Evolutionary conservation across 2,113 vertebrate species (phyloP).

Genomic region (Oreochromis aureus): DNA sequence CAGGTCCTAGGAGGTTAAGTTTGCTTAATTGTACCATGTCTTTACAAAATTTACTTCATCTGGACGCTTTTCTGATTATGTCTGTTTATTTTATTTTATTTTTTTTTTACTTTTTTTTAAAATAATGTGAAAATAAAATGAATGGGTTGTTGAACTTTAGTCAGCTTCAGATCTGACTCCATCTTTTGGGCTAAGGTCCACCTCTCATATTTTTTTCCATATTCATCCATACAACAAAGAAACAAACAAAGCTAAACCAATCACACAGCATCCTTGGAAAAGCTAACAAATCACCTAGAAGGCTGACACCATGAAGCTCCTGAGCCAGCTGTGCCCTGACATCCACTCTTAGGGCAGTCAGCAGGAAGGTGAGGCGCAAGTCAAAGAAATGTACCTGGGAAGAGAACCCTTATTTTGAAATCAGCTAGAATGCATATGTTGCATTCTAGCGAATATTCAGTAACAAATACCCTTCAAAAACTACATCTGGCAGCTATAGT

Average conservation of each 20-base stretch:
- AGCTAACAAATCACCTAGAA: slow-evolving; percentile 75
- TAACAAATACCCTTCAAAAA: neutral
- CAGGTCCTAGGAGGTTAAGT: no score
- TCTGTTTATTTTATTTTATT: neutral
- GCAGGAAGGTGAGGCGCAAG: slow-evolving; percentile 85
- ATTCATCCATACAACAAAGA: neutral
- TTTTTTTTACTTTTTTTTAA: neutral
- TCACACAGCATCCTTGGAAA: neutral
- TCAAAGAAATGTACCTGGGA: slow-evolving; percentile 83
- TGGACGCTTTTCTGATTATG: neutral
- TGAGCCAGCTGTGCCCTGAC: slow-evolving; percentile 79
- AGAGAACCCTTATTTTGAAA: neutral
- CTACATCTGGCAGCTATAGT: neutral
- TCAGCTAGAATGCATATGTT: neutral
- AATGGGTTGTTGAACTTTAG: neutral
- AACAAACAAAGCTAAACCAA: neutral
- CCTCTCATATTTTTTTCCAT: neutral
- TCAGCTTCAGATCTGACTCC: neutral
- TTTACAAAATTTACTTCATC: neutral
- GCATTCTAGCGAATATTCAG: neutral
- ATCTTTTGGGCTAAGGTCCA: neutral
- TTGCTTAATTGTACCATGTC: neutral
- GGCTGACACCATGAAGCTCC: slow-evolving; percentile 80
- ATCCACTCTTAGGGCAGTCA: slow-evolving; percentile 83
- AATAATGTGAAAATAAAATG: neutral